Evolutionary conservation across 2,888 invertebrate species (phyloP), one percentile per base, ranked within the genome.

Genomic region (Phengaris arion): DNA sequence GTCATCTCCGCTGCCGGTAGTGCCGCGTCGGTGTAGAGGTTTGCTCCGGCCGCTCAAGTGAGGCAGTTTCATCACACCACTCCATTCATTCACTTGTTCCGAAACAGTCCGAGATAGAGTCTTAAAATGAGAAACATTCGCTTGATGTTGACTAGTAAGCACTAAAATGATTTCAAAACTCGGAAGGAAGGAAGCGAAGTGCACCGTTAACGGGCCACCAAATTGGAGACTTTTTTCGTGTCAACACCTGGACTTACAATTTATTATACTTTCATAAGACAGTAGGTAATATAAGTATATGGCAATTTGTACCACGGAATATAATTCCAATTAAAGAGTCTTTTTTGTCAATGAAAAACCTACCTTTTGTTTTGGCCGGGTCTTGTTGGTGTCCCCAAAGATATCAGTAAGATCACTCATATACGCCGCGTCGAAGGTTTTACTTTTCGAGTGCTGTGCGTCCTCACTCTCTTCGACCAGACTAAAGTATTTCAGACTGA

Each of bases 401-500:
- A 35, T 72, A 2, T 52, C 51, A 2, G 22, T 35, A 15, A 48
- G 54, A 55, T 54, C 12, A 51, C 48, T 75, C 4, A 35, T 10
- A 9, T 46, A 45, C 9, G 55, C 69, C 46, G 48, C 57, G 46
- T 22, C 69, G 15, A 75, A 57, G 9, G 69, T 75, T 8, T 55
- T 55, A 22, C 48, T 46, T n/a, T 69, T 69, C 46, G 45, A 48
- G 48, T 55, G 22, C 8, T 69, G 45, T 15, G 72, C 73, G 6
- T 93, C 89, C 81, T 93, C 87, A 78, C 83, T 79, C 81, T 83
- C 87, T 81, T 94, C 88, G 74, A 89, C 85, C 81, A 92, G 91
- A 91, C 92, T 96, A 69, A 96, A 90, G 84, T 96, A 95, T 74
- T 95, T 94, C 78, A 96, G 92, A 80, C 96, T 96, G 84, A 86